These are phyloP conservation scores for Acipenser ruthenus DNA, from an alignment of 2,797 vertebrate genomes.

Conservation along the genomic window DNA sequence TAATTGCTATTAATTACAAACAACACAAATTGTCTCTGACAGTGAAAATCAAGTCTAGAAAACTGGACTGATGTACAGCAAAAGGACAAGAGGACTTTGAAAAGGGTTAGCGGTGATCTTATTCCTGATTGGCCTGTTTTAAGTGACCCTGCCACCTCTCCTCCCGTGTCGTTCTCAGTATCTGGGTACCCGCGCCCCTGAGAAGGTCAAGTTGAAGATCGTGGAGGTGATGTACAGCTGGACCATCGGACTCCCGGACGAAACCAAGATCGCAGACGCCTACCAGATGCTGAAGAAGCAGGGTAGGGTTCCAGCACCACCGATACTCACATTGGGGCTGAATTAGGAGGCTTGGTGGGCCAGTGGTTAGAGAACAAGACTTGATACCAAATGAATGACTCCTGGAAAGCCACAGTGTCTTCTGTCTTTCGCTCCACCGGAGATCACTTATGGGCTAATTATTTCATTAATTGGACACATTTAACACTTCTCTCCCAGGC, in stretches of 20 bases:
- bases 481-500: too few relatives aligned
- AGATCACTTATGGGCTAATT: too few relatives aligned
- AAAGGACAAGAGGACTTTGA: too few relatives aligned
- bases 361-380: too few relatives aligned
- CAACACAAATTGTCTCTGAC: background rate
- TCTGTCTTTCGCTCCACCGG: too few relatives aligned
- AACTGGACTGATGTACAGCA: too few relatives aligned
- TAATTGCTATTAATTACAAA: background rate
- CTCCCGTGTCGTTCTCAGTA: slow-evolving; percentile 62
- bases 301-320: slow-evolving; percentile 46
- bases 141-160: background rate
- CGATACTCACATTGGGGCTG: too few relatives aligned
- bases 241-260: slow-evolving; percentile 77
- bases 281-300: slow-evolving; percentile 98
- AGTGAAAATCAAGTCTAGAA: too few relatives aligned
- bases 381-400: too few relatives aligned
- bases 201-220: slow-evolving; percentile 87
- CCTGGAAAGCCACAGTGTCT: too few relatives aligned
- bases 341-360: too few relatives aligned
- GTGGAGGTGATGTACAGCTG: slow-evolving; percentile 90
- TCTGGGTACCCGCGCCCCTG: slow-evolving; percentile 80
- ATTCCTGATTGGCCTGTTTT: slow-evolving; percentile 7
- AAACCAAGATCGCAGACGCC: slow-evolving; percentile 86
- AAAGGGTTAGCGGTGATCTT: slow-evolving; percentile 1
- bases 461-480: too few relatives aligned